phyloP scores from a whole-genome alignment of 2,888 invertebrate species.

The Campoplex nolae region DNA sequence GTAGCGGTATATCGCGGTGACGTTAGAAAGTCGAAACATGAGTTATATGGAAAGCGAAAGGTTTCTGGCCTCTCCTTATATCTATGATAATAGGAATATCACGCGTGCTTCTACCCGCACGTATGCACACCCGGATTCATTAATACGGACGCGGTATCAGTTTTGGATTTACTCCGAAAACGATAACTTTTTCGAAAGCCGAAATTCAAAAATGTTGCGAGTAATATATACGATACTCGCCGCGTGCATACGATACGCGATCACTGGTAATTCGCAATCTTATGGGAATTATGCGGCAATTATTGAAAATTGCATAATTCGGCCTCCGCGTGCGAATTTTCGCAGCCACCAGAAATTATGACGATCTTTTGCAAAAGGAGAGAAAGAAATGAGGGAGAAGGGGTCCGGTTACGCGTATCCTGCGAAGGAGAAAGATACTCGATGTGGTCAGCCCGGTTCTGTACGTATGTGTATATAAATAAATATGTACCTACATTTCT shows the following conservation, averaged over 20 bases:
- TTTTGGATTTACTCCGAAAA: too few relatives aligned
- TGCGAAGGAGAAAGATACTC: conserved; percentile 60
- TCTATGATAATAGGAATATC: conserved; percentile 57
- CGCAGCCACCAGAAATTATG: background rate
- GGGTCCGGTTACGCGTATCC: conserved; percentile 66
- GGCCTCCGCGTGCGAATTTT: conserved; percentile 16
- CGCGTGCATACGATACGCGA: background rate
- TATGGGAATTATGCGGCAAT: conserved; percentile 54
- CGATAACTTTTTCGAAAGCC: too few relatives aligned
- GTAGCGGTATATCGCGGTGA: conserved; percentile 11
- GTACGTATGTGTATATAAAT: background rate
- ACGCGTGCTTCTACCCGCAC: conserved; percentile 28
- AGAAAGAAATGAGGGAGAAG: conserved; percentile 21
- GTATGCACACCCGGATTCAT: background rate
- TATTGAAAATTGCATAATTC: conserved; percentile 72
- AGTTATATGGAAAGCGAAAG: conserved; percentile 50
- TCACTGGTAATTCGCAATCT: background rate
- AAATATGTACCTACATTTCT: background rate
- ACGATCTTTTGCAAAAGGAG: conserved; percentile 35
- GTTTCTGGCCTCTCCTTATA: conserved; percentile 41
- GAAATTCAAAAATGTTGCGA: too few relatives aligned
- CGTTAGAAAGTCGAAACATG: conserved; percentile 55
- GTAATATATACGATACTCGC: too few relatives aligned
- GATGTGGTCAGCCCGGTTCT: conserved; percentile 50
- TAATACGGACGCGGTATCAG: background rate